Evolutionary conservation across 1,140 invertebrate species (phyloP).

Genomic region (Sipha flava): DNA sequence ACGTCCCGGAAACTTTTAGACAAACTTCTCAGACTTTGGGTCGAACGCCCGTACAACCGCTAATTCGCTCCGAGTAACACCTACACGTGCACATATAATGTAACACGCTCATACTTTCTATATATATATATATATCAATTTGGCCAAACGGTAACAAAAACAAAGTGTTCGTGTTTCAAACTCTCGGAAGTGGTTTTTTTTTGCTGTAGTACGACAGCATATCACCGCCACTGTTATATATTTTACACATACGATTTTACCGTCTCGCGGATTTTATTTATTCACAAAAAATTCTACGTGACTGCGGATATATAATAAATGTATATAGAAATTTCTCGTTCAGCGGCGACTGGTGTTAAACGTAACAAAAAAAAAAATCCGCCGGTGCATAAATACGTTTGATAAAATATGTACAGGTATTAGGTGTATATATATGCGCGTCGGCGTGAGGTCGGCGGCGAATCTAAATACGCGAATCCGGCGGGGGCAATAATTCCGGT

Average conservation of each 20-base stretch:
- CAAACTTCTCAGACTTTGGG: slow-evolving; percentile 10
- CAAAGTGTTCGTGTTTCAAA: not conserved
- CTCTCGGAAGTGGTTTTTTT: too few species aligned
- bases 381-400: not conserved
- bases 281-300: not conserved
- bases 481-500: slow-evolving; percentile 24
- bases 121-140: not conserved
- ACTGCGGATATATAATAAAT: too few species aligned
- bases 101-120: not conserved
- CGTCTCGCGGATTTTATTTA: not conserved
- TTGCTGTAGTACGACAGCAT: too few species aligned
- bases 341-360: too few species aligned
- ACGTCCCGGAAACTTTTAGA: not conserved
- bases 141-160: not conserved
- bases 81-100: too few species aligned
- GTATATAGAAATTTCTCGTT: not conserved
- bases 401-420: not conserved
- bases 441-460: not conserved
- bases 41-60: not conserved
- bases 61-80: not conserved
- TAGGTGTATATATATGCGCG: not conserved
- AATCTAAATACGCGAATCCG: slow-evolving; percentile 30
- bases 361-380: too few species aligned
- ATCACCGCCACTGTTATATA: not conserved
- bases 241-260: not conserved